Evolutionary conservation across 2,888 invertebrate species (phyloP).

Genomic region (Apotomis turbidana): DNA sequence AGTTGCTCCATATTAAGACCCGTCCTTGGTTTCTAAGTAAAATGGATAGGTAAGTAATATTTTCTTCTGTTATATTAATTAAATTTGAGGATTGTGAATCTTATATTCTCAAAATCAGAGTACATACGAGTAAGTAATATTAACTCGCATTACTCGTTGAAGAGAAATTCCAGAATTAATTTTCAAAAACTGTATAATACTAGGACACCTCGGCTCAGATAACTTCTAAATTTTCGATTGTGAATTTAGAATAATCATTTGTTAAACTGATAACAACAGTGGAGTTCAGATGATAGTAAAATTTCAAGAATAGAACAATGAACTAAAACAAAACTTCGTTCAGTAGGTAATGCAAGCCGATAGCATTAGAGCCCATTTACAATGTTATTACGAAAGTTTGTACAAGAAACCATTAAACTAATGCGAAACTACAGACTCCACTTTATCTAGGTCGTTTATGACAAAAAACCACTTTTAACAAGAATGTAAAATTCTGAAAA

Average conservation of each 20-base stretch:
- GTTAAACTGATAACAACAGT: no score
- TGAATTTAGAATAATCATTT: no score
- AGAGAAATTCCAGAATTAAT: no score
- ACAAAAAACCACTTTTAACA: conserved; percentile 8
- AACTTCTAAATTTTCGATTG: no score
- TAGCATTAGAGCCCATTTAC: conserved; percentile 19
- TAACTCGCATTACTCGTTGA: no score
- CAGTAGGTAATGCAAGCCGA: neutral
- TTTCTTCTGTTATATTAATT: neutral
- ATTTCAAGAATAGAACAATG: neutral
- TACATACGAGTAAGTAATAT: no score
- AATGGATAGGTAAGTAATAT: conserved; percentile 4
- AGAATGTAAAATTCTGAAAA: conserved; percentile 21
- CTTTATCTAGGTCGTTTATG: conserved; percentile 1
- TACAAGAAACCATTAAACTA: conserved; percentile 16
- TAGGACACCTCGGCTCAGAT: no score
- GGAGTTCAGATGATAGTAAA: no score
- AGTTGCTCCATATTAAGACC: conserved; percentile 24
- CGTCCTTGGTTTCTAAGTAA: neutral
- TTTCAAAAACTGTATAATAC: no score
- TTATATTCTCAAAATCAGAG: no score
- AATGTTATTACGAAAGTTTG: conserved; percentile 21
- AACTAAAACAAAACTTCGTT: neutral
- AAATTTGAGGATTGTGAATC: neutral
- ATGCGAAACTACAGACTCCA: conserved; percentile 13